Evolutionary conservation across 2,888 invertebrate species (phyloP), one percentile per base, ranked within the genome.

Genomic region (Diarsia brunnea): DNA sequence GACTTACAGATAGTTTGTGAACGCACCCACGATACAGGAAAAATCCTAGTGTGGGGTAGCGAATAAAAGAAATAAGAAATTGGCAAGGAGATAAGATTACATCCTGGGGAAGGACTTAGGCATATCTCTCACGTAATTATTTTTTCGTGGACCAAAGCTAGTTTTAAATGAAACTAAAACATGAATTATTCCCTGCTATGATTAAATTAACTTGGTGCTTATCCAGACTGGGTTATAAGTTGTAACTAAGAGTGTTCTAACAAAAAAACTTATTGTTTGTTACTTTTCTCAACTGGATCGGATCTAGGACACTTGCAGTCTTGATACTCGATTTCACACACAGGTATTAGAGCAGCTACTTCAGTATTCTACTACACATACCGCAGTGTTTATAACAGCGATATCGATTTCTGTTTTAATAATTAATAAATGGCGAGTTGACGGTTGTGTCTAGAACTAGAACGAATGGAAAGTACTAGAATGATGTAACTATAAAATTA

Each of bases 391-490:
- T 10, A 24, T 21, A 43, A 10, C 4, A 49, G 21, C 7, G 0
- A 4, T 4, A 69, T 79, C 58, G 49, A 79, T 79, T 51, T 51
- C n/a, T 16, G 31, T 51, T 75, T 75, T 24, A 75, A 75, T 79
- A 31, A 60, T 60, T 75, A 79, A 58, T 4, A 16, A 12, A 69
- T 60, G 49, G 27, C n/a, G 27, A 24, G 16, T 66, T 19, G 38
- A 47, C 4, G 1, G 27, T 38, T 66, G 11, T 16, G 10, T 69
- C 12, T 45, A 31, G 43, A 49, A 11, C 10, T 31, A 31, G 43
- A 21, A 2, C 49, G 47, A 78, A 38, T 4, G 19, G 19, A 78
- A 78, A 38, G 16, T 55, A 0, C n/a, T 45, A 19, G 45, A 16
- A 45, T 70, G 45, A 55, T 8, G 27, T 27, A 53, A 61, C 10